Base-by-base conservation (phyloP, 2,113 vertebrate genomes). In the Megalops atlanticus region DNA sequence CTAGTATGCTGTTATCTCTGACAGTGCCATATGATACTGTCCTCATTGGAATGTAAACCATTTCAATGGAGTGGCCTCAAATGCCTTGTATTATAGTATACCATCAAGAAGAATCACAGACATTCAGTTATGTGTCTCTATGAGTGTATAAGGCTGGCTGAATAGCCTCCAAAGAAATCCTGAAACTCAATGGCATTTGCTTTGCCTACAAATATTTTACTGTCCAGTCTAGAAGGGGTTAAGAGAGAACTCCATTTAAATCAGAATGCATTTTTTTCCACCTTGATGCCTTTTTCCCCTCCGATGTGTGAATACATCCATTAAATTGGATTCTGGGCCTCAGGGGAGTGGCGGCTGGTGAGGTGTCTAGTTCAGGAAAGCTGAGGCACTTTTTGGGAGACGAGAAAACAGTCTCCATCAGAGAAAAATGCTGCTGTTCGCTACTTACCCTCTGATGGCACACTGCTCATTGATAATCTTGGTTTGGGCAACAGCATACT, bases 311-410 rank as follows among this genome's bases (percentile, higher is more conserved):
- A 91, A 89, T 90, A 90, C 87, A 90, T 89, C 89, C 90, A 91
- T 91, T 92, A 92, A 92, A 92, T 94, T 93, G 87, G 89, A 92
- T 92, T 91, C 79, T 81, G 78, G 85, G 87, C 87, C 91, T 89
- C 84, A 77, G 87, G 87, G 88, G 89, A 89, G 69, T 86, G 87
- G 89, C 87, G 87, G 85, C 86, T 38, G 39, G 88, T 84, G 81
- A 83, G 82, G 78, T 75, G 64, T 90, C 89, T 88, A 81, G 87
- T 87, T 85, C 86, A 80, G 82, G 83, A 83, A 86, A 84, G 76
- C 81, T 74, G 86, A 83, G 88, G 87, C 86, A 89, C 83, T 78
- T 89, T 90, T 89, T 87, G 72, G 84, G 70, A 77, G 76, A 70
- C 14, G 77, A 83, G 78, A 88, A 89, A 90, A 87, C 81, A 69